These are phyloP conservation scores for Machimus rusticus DNA, from an alignment of 2,888 invertebrate genomes.

Conservation along the genomic window DNA sequence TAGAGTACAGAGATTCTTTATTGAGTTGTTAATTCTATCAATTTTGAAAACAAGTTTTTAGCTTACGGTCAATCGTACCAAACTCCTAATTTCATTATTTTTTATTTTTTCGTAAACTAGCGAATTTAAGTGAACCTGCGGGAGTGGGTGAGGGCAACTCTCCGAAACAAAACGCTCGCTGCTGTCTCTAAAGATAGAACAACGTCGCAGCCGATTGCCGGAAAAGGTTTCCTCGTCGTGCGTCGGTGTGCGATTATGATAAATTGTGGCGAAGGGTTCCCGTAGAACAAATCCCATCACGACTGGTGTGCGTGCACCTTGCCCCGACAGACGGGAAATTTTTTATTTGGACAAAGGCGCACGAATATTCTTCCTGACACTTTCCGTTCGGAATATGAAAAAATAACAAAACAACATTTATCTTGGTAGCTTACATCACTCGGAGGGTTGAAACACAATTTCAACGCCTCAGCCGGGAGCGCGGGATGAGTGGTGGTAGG, in stretches of 20 bases:
- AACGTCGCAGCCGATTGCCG: not conserved
- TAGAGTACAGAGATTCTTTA: no score
- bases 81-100: no score
- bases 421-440: conserved; percentile 45
- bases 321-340: not conserved
- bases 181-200: not conserved
- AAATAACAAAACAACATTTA: conserved; percentile 44
- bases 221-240: not conserved
- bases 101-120: not conserved
- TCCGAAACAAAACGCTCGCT: not conserved
- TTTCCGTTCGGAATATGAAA: not conserved
- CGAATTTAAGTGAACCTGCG: not conserved
- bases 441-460: conserved; percentile 38
- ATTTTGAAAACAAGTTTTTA: no score
- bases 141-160: not conserved
- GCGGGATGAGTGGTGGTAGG: not conserved
- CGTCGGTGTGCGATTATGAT: conserved; percentile 40
- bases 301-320: not conserved
- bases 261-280: conserved; percentile 33
- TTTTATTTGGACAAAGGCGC: conserved; percentile 27
- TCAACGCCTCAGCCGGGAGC: not conserved
- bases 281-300: conserved; percentile 32
- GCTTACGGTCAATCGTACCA: no score
- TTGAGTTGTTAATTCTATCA: no score
- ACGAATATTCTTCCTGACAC: conserved; percentile 18